Evolutionary conservation across 92 coral and sea anemone genomes (phyloP).

Genomic region (Palythoa grandis): DNA sequence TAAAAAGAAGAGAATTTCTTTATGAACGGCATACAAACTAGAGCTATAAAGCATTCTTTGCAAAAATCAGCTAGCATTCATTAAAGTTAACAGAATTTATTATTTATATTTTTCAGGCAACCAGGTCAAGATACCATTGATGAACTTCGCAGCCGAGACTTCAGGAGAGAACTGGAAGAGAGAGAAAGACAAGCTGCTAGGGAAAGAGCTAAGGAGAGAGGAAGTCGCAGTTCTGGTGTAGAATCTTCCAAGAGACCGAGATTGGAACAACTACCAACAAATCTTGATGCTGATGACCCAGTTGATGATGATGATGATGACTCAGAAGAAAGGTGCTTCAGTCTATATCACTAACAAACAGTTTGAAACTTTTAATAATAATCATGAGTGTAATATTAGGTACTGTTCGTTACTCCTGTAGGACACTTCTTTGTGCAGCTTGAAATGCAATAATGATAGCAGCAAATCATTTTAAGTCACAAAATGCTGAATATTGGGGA

Average conservation of each 20-base stretch:
- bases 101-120: slow-evolving; percentile 61
- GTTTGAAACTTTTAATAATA: background rate
- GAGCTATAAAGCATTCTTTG: no score
- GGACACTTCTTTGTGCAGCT: no score
- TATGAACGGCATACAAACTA: no score
- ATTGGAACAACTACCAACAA: slow-evolving; percentile 84
- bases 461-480: no score
- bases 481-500: no score
- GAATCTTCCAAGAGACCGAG: slow-evolving; percentile 90
- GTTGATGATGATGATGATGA: slow-evolving; percentile 97
- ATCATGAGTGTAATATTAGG: no score
- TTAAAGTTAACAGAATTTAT: background rate
- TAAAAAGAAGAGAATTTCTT: no score
- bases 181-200: slow-evolving; percentile 90
- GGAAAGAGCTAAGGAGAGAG: slow-evolving; percentile 88
- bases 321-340: slow-evolving; percentile 82
- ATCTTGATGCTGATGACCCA: slow-evolving; percentile 99
- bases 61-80: background rate
- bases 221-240: slow-evolving; percentile 72
- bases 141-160: slow-evolving; percentile 90
- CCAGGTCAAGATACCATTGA: slow-evolving; percentile 94
- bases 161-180: slow-evolving; percentile 95
- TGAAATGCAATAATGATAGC: no score
- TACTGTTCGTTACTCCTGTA: no score
- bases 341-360: no score